phyloP scores from a whole-genome alignment of 2,797 vertebrate species.

The Masticophis lateralis region DNA sequence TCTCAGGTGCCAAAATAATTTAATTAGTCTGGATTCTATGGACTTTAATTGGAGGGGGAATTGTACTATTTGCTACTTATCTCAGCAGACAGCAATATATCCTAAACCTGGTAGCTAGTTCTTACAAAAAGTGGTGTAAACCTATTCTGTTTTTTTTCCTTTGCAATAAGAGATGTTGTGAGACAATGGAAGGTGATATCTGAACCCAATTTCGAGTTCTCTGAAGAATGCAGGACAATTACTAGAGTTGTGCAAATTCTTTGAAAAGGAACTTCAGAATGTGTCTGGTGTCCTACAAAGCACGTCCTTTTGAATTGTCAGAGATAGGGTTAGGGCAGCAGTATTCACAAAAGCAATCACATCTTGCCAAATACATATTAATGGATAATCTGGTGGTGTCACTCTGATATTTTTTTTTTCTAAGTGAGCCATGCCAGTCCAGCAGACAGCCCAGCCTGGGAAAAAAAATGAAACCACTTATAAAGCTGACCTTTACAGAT shows the following conservation, averaged over 20 bases:
- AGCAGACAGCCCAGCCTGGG: slow-evolving; percentile 9
- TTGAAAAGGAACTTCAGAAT: background rate
- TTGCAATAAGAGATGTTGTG: background rate
- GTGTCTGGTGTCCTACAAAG: background rate
- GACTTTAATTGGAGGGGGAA: background rate
- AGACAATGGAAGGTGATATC: background rate
- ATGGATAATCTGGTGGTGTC: background rate
- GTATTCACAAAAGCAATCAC: background rate
- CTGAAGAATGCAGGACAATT: background rate
- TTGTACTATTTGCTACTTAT: background rate
- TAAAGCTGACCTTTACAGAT: slow-evolving; percentile 1
- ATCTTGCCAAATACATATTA: background rate
- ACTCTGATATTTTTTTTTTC: background rate
- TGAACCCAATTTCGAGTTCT: background rate
- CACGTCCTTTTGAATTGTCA: background rate
- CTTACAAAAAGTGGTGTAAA: background rate
- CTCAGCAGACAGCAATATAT: background rate
- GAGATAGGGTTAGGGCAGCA: background rate
- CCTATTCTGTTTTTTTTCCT: background rate
- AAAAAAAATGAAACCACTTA: slow-evolving; percentile 2
- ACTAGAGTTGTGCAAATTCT: background rate
- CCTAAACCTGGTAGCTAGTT: background rate
- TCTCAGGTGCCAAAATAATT: background rate
- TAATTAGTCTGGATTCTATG: background rate
- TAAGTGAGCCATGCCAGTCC: background rate